These are phyloP conservation scores for Larimichthys polyactis DNA, from an alignment of 2,113 vertebrate species.

Conservation along the genomic window DNA sequence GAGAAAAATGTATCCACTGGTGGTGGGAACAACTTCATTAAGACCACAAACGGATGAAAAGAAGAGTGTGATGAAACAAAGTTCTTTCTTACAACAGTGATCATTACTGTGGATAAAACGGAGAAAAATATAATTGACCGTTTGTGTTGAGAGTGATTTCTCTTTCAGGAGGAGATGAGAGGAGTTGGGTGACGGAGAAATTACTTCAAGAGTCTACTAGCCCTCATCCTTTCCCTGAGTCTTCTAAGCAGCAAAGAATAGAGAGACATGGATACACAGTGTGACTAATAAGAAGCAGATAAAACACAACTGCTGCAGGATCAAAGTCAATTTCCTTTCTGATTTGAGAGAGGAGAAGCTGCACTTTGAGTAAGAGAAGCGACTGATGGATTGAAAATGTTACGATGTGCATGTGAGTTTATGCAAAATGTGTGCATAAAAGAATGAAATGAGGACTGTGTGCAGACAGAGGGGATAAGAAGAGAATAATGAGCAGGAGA, in stretches of 20 bases:
- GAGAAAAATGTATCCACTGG: conserved; percentile 26
- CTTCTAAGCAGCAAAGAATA: conserved; percentile 24
- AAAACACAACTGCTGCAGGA: conserved; percentile 33
- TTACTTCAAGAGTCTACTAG: conserved; percentile 24
- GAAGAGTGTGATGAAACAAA: conserved; percentile 25
- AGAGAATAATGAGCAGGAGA: conserved; percentile 50
- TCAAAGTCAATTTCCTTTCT: conserved; percentile 39
- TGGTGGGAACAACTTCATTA: conserved; percentile 46
- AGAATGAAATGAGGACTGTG: conserved; percentile 1
- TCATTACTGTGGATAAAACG: conserved; percentile 35
- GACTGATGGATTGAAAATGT: conserved; percentile 17
- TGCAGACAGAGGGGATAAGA: conserved; percentile 18
- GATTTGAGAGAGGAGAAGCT: conserved; percentile 5
- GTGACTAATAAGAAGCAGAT: conserved; percentile 56
- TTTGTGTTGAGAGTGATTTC: conserved; percentile 30
- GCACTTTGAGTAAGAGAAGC: conserved; percentile 1
- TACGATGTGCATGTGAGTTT: conserved; percentile 13
- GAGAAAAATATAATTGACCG: conserved; percentile 36
- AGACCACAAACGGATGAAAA: conserved; percentile 24
- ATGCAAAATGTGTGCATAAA: neutral
- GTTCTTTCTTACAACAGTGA: conserved; percentile 1
- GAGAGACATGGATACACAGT: conserved; percentile 26
- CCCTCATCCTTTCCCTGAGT: conserved; percentile 5
- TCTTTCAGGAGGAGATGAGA: conserved; percentile 17
- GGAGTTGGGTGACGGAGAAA: conserved; percentile 2